Base-by-base conservation (phyloP, 1,140 invertebrate species). In the Drosophila saltans region DNA sequence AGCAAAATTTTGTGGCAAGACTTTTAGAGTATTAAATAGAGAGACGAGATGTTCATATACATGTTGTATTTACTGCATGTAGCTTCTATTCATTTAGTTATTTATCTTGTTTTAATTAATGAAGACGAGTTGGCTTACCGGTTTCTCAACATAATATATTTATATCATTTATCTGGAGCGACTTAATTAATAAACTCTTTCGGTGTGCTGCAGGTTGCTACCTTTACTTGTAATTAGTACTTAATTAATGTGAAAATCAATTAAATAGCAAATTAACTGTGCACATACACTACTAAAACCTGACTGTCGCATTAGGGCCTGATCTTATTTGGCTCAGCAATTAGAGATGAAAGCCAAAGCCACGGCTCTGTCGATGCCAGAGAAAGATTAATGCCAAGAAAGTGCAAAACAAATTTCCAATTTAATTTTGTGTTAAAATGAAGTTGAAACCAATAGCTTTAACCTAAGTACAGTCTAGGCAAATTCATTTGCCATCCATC, bases 171-270 rank as follows among this genome's bases (percentile, higher is more conserved):
- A 59, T 60, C 75, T 78, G 78, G 75, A 78, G 75, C 66, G 75
- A 72, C 75, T 78, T 67, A 56, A 72, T 78, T 72, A 66, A 61
- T 63, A 76, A 39, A 57, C 39, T 75, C 30, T 6, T 28, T 68
- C 30, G 10, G 21, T 9, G 36, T 56, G 24, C 8, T 56, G 24
- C 8, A 52, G n/a, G 64, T 21, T 28, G 39, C 56, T 61, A 21
- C 57, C 21, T 26, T 30, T 70, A 7, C 36, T 52, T 63, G 75
- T 79, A 79, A 79, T 79, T 79, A 79, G 75, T 66, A 57, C 69
- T 72, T 79, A 79, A 79, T 79, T 79, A 79, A 78, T 69, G 75
- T 68, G 60, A 65, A 78, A 78, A 79, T 79, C 75, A 76, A 79
- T 79, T 68, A 72, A 39, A 57, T 24, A 45, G 69, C 75, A 78